Percentiles rank a stretch among this genome's conserved stretches.
These are phyloP conservation scores for Lissonota sp. DNA, from an alignment of 2,888 invertebrate genomes.

Conservation along the genomic window DNA sequence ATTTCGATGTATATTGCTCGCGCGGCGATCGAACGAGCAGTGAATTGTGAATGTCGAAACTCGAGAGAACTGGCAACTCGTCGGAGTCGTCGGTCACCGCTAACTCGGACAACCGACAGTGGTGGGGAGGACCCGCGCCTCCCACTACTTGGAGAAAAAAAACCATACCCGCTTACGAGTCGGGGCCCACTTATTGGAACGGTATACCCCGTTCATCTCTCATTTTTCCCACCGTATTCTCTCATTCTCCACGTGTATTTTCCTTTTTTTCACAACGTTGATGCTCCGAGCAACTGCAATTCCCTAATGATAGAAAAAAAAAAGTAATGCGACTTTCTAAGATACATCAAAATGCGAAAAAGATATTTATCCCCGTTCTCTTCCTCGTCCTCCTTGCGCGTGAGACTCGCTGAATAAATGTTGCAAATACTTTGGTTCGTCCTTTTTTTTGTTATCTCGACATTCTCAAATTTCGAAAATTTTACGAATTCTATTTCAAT, in stretches of 20 bases:
- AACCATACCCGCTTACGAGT: background rate
- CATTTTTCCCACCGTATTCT: slow-evolving; percentile 28
- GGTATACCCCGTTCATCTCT: slow-evolving; percentile 29
- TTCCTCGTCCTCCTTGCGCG: slow-evolving; percentile 20
- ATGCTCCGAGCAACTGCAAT: too few species aligned
- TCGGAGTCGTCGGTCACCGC: slow-evolving; percentile 76
- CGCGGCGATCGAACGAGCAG: slow-evolving; percentile 80
- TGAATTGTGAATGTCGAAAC: too few species aligned
- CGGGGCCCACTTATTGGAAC: slow-evolving; percentile 46
- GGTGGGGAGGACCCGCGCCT: slow-evolving; percentile 18
- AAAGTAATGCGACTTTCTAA: slow-evolving; percentile 62
- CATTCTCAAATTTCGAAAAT: background rate
- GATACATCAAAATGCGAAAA: slow-evolving; percentile 28
- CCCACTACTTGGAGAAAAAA: background rate
- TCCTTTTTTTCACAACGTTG: background rate
- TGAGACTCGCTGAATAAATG: background rate
- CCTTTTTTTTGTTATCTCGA: background rate
- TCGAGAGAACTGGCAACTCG: slow-evolving; percentile 67
- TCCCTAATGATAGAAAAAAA: too few species aligned
- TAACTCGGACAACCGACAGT: slow-evolving; percentile 75
- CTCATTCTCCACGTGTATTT: background rate
- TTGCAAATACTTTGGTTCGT: background rate
- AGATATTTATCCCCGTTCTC: slow-evolving; percentile 50
- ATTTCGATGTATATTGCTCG: slow-evolving; percentile 76
- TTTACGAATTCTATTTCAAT: too few species aligned